Evolutionary conservation across 2,797 vertebrate species (phyloP).

Genomic region (Dallia pectoralis): DNA sequence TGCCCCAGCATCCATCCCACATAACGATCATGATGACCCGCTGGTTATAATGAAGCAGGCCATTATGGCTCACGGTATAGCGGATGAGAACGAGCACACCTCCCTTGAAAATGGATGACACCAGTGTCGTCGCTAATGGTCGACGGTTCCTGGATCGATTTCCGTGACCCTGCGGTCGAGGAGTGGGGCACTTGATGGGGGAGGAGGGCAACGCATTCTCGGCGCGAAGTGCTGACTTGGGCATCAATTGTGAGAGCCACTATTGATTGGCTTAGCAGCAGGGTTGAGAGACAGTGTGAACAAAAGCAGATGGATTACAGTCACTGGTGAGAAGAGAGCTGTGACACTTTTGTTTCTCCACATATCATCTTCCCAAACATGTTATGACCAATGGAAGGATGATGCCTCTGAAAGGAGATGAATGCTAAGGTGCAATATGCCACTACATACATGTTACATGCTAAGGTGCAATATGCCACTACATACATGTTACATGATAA

Average conservation of each 20-base stretch:
- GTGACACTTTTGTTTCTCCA: not conserved
- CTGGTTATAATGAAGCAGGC: slow-evolving; percentile 3
- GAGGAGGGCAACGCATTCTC: slow-evolving; percentile 25
- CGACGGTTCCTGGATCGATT: slow-evolving; percentile 33
- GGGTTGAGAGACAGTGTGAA: not conserved
- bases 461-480: not conserved
- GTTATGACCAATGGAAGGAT: slow-evolving; percentile 3
- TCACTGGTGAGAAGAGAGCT: slow-evolving; percentile 5
- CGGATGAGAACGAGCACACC: slow-evolving; percentile 14
- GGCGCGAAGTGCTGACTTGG: slow-evolving; percentile 37
- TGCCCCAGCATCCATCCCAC: slow-evolving; percentile 9
- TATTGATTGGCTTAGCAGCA: slow-evolving; percentile 31
- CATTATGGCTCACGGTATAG: slow-evolving; percentile 1
- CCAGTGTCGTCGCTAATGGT: slow-evolving; percentile 19
- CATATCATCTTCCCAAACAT: not conserved
- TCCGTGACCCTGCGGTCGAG: slow-evolving; percentile 25
- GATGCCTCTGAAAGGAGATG: not conserved
- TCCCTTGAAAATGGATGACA: not conserved
- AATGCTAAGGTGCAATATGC: not conserved
- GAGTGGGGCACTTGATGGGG: slow-evolving; percentile 19
- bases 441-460: not conserved
- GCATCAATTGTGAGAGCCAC: slow-evolving; percentile 24
- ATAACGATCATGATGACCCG: not conserved
- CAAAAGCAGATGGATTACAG: slow-evolving; percentile 15
- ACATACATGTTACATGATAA: not conserved